Evolutionary conservation across 2,797 vertebrate species (phyloP).

Genomic region (Poeciliopsis turneri): DNA sequence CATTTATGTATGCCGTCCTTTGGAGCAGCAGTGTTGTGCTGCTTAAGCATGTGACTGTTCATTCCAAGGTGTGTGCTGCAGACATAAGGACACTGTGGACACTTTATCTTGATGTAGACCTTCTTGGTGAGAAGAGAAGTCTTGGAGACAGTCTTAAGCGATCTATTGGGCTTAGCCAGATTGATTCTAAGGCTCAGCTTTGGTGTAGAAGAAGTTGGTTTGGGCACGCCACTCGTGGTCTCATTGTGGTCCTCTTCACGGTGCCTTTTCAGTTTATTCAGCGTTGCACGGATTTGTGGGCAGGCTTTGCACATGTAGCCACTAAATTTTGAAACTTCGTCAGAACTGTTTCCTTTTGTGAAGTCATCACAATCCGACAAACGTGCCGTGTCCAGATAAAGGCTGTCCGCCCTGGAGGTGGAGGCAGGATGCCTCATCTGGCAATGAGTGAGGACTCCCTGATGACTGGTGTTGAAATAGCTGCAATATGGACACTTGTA

Average conservation of each 20-base stretch:
- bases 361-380: slow-evolving; percentile 70
- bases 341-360: slow-evolving; percentile 75
- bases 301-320: slow-evolving; percentile 89
- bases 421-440: slow-evolving; percentile 85
- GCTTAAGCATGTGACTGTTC: slow-evolving; percentile 81
- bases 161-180: slow-evolving; percentile 46
- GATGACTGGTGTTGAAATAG: slow-evolving; percentile 86
- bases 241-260: slow-evolving; percentile 81
- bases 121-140: slow-evolving; percentile 79
- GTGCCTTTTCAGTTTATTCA: slow-evolving; percentile 86
- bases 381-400: slow-evolving; percentile 80
- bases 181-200: slow-evolving; percentile 65
- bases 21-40: slow-evolving; percentile 80
- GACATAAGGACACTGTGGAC: slow-evolving; percentile 85
- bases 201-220: slow-evolving; percentile 61
- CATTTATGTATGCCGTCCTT: slow-evolving; percentile 85
- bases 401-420: slow-evolving; percentile 80
- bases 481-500: slow-evolving; percentile 89
- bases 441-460: slow-evolving; percentile 88
- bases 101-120: slow-evolving; percentile 78
- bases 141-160: slow-evolving; percentile 24
- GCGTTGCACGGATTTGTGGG: slow-evolving; percentile 79
- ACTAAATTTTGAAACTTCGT: slow-evolving; percentile 71
- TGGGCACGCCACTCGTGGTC: slow-evolving; percentile 62
- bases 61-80: slow-evolving; percentile 84